Evolutionary conservation across 2,113 vertebrate species (phyloP).

Genomic region (Oncorhynchus nerka): DNA sequence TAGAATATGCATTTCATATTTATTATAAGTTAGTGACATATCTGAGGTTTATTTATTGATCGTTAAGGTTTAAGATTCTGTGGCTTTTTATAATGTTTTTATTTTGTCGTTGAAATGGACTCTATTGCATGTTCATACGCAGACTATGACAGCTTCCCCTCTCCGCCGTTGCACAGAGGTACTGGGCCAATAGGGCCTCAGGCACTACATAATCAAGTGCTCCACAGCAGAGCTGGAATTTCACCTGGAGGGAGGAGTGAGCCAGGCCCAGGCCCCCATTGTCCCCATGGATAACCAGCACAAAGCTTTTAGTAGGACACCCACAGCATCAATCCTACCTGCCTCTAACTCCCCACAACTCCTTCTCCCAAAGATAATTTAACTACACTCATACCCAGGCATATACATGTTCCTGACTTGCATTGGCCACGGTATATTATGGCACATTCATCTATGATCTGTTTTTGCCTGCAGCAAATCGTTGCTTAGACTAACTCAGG

Average conservation of each 20-base stretch:
- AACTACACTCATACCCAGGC: not conserved
- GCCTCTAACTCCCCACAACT: not conserved
- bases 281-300: not conserved
- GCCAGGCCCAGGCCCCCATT: slow-evolving; percentile 12
- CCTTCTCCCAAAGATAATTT: too few relatives aligned
- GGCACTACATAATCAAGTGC: slow-evolving; percentile 28
- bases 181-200: slow-evolving; percentile 26
- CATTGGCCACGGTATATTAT: not conserved
- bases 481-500: not conserved
- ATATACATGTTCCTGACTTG: not conserved
- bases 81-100: not conserved
- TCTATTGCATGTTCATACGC: not conserved
- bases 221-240: slow-evolving; percentile 37
- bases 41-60: too few relatives aligned
- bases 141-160: not conserved
- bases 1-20: too few relatives aligned
- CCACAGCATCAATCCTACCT: not conserved
- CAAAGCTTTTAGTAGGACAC: slow-evolving; percentile 20
- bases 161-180: not conserved
- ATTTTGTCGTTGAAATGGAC: not conserved
- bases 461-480: not conserved
- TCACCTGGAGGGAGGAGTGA: slow-evolving; percentile 5
- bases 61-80: too few relatives aligned
- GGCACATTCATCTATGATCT: not conserved
- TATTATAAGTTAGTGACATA: too few relatives aligned